Evolutionary conservation across 1,140 invertebrate species (phyloP).

Genomic region (Aphis gossypii): DNA sequence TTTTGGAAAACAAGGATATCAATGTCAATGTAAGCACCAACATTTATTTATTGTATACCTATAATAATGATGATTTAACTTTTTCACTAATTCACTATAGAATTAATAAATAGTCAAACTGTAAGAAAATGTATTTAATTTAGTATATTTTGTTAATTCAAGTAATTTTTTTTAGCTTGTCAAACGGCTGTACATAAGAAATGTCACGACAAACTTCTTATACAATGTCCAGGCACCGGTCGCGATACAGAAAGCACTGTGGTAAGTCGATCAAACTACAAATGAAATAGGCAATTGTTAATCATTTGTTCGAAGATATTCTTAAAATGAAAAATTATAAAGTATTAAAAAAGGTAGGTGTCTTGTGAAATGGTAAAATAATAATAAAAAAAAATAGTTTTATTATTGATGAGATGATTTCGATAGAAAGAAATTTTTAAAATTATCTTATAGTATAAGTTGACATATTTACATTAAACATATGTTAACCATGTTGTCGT

Average conservation of each 20-base stretch:
- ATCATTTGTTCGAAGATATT: background rate
- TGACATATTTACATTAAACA: slow-evolving; percentile 12
- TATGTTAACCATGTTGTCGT: background rate
- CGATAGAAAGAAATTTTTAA: background rate
- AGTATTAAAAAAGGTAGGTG: background rate
- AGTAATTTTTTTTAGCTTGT: slow-evolving; percentile 73
- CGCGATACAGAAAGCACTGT: slow-evolving; percentile 92
- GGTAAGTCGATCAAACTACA: slow-evolving; percentile 70
- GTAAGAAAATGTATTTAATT: background rate
- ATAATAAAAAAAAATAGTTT: background rate
- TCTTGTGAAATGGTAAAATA: background rate
- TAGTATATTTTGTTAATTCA: background rate
- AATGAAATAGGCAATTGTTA: slow-evolving; percentile 19
- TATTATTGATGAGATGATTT: background rate
- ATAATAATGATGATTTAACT: background rate
- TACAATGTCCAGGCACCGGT: slow-evolving; percentile 92
- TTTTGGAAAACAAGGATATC: slow-evolving; percentile 97
- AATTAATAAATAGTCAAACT: background rate
- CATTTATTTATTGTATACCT: background rate
- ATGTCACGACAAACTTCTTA: slow-evolving; percentile 93
- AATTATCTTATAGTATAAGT: background rate
- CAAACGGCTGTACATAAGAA: slow-evolving; percentile 97
- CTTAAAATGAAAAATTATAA: background rate
- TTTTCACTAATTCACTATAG: background rate
- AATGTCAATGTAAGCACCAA: slow-evolving; percentile 83